A percentile compares a stretch with the other conserved stretches of the same genome.
phyloP scores from a whole-genome alignment of 1,140 invertebrate genomes.

The Leptinotarsa undecemlineata region DNA sequence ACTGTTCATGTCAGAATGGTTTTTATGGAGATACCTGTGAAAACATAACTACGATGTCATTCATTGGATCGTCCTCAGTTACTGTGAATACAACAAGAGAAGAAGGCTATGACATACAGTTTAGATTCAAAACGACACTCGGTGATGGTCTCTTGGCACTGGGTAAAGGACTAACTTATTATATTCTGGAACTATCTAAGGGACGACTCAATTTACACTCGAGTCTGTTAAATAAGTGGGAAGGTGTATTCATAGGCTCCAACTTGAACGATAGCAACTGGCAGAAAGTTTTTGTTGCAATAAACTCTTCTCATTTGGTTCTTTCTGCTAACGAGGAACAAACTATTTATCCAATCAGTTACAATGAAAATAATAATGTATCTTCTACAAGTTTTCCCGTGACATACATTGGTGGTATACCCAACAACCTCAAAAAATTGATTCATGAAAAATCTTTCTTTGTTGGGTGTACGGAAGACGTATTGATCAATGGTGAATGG shows the following conservation, averaged over 20 bases:
- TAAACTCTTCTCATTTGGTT: conserved; percentile 83
- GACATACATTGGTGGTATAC: conserved; percentile 78
- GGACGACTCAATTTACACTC: conserved; percentile 85
- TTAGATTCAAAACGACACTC: conserved; percentile 89
- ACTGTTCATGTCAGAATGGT: conserved; percentile 81
- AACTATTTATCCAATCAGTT: conserved; percentile 81
- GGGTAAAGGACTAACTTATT: conserved; percentile 79
- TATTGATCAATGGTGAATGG: conserved; percentile 83
- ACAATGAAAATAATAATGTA: conserved; percentile 68
- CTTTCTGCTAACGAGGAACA: conserved; percentile 85
- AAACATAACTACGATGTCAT: conserved; percentile 84
- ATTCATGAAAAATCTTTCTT: conserved; percentile 75
- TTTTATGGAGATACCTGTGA: conserved; percentile 79
- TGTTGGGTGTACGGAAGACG: conserved; percentile 90
- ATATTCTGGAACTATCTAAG: conserved; percentile 78
- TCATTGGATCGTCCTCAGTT: conserved; percentile 76
- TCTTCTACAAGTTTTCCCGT: conserved; percentile 79
- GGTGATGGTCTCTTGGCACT: conserved; percentile 83
- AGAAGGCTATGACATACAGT: conserved; percentile 85
- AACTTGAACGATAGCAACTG: conserved; percentile 83
- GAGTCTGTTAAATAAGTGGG: conserved; percentile 84
- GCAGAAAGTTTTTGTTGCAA: conserved; percentile 86
- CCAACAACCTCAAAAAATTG: conserved; percentile 66
- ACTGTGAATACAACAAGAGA: conserved; percentile 77
- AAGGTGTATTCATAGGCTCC: conserved; percentile 83